These are phyloP conservation scores for Synanthedon formicaeformis DNA, from an alignment of 2,888 invertebrate genomes.

Conservation along the genomic window DNA sequence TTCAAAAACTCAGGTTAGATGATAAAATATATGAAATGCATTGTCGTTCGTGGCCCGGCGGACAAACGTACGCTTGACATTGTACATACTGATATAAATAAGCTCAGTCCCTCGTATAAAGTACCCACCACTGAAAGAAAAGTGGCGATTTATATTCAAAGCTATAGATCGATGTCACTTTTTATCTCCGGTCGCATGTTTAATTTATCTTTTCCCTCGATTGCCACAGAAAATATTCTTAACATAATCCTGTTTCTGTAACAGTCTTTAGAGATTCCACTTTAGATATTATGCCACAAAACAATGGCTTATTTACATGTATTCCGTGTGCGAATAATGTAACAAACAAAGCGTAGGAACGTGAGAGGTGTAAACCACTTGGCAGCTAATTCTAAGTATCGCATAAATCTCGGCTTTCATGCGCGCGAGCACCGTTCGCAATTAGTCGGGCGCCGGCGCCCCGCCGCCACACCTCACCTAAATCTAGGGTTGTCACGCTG, in stretches of 20 bases:
- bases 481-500: neutral
- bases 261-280: neutral
- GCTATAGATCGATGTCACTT: too few relatives aligned
- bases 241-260: neutral
- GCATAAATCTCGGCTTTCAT: conserved; percentile 26
- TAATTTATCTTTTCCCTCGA: too few relatives aligned
- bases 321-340: conserved; percentile 14
- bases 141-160: too few relatives aligned
- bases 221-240: too few relatives aligned
- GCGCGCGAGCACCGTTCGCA: conserved; percentile 15
- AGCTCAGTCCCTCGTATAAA: too few relatives aligned
- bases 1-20: too few relatives aligned
- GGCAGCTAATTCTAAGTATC: conserved; percentile 7
- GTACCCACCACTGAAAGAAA: too few relatives aligned
- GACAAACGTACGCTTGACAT: too few relatives aligned
- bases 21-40: too few relatives aligned
- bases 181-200: too few relatives aligned
- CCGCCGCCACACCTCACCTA: conserved; percentile 4
- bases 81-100: too few relatives aligned
- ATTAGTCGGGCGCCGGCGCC: conserved; percentile 14
- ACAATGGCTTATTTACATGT: conserved; percentile 9
- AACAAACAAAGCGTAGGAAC: conserved; percentile 8
- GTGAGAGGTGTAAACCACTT: conserved; percentile 11
- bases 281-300: neutral
- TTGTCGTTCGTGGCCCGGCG: too few relatives aligned